These are phyloP conservation scores for Colius striatus DNA, from an alignment of 2,113 vertebrate species.

Conservation along the genomic window DNA sequence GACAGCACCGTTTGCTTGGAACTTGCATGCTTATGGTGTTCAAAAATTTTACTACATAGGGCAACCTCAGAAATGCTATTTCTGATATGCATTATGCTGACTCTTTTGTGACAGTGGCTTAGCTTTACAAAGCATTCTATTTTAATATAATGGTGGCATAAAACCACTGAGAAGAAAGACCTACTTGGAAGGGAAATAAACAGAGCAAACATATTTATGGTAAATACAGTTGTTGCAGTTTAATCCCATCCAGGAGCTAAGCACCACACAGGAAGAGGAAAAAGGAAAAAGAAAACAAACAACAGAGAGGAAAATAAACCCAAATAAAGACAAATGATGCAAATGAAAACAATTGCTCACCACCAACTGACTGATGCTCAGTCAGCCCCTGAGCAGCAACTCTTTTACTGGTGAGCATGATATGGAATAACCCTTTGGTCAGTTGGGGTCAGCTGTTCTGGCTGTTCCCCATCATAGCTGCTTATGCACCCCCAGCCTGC, in stretches of 20 bases:
- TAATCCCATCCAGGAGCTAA: background rate
- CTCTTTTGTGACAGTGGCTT: background rate
- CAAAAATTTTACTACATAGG: background rate
- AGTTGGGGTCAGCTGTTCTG: background rate
- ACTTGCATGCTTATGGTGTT: accelerated
- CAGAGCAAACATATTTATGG: background rate
- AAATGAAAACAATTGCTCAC: background rate
- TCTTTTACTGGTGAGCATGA: background rate
- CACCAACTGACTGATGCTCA: accelerated
- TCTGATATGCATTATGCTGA: background rate
- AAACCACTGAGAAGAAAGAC: background rate
- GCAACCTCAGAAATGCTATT: background rate
- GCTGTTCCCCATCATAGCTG: background rate
- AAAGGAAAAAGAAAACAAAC: background rate
- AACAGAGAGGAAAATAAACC: background rate
- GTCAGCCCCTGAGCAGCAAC: accelerated
- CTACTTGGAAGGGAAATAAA: background rate
- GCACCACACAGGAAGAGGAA: background rate
- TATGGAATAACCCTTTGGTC: background rate
- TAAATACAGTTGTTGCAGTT: background rate
- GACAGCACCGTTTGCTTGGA: background rate
- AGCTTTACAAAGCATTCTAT: background rate
- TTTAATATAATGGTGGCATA: background rate
- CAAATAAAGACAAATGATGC: background rate
- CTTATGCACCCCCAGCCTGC: background rate